Percentiles rank a stretch among this genome's conserved stretches.
Evolutionary conservation across 2,797 vertebrate genomes (phyloP).

Genomic region (Myripristis jacobus): DNA sequence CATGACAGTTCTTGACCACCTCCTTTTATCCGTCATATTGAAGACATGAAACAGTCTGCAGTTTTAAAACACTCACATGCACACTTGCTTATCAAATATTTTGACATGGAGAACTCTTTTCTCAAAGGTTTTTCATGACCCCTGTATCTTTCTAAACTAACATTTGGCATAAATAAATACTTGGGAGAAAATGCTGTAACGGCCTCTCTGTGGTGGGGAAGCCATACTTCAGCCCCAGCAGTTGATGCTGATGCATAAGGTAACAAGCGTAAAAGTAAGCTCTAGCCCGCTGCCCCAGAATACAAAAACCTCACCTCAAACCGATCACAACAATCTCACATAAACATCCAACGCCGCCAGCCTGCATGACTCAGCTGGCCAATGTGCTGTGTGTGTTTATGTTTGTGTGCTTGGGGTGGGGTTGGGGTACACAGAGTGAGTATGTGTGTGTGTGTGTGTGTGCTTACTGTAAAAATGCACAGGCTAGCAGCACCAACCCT

Average conservation of each 20-base stretch:
- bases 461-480: conserved; percentile 38
- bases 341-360: conserved; percentile 43
- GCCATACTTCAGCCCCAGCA: neutral
- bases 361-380: conserved; percentile 70
- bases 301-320: conserved; percentile 44
- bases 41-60: neutral
- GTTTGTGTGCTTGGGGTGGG: conserved; percentile 14
- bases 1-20: too few relatives aligned
- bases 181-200: neutral
- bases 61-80: neutral
- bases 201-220: neutral
- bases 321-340: conserved; percentile 52
- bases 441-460: neutral
- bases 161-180: neutral
- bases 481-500: conserved; percentile 37
- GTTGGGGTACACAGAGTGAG: neutral
- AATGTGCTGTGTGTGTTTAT: conserved; percentile 17
- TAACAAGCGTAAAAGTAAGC: conserved; percentile 12
- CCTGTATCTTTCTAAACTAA: neutral
- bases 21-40: neutral
- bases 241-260: conserved; percentile 7
- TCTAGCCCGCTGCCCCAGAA: conserved; percentile 53
- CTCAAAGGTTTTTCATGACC: neutral
- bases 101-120: neutral
- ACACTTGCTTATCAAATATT: too few relatives aligned